Conservation (phyloP, 2,888 invertebrate genomes). For the Leptothorax acervorum region DNA sequence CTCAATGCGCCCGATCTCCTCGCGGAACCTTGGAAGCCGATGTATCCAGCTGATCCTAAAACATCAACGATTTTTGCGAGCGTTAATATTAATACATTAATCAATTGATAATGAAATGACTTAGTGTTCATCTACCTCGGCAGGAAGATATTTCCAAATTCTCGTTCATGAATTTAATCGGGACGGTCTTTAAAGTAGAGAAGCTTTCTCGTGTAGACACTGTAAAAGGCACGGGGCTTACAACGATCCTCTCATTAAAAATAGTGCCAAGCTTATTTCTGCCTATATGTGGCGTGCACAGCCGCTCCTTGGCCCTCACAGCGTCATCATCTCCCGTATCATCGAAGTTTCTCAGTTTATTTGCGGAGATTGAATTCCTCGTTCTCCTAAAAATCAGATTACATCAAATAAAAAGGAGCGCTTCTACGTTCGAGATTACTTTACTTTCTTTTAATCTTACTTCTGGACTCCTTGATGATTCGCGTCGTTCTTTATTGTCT, state of each 20-base stretch:
- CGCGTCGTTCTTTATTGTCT: constrained; percentile 38
- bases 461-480: constrained; percentile 46
- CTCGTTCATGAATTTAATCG: constrained; percentile 79
- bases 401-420: not conserved
- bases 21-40: constrained; percentile 69
- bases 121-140: constrained; percentile 69
- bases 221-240: constrained; percentile 83
- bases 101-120: not conserved
- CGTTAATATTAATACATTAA: not conserved
- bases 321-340: constrained; percentile 22
- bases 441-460: constrained; percentile 42
- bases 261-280: constrained; percentile 83
- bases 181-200: constrained; percentile 82
- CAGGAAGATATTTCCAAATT: constrained; percentile 75
- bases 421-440: not conserved
- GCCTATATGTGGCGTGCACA: constrained; percentile 68
- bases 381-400: constrained; percentile 53
- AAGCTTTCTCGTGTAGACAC: constrained; percentile 83
- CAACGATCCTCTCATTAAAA: constrained; percentile 83
- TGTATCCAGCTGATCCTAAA: constrained; percentile 57
- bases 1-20: constrained; percentile 74
- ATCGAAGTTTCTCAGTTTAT: constrained; percentile 35
- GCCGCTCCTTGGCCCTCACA: constrained; percentile 36
- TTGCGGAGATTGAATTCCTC: constrained; percentile 36
- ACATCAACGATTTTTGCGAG: not conserved